Evolutionary conservation across 2,113 vertebrate genomes (phyloP).

Genomic region (Pollachius pollachius): DNA sequence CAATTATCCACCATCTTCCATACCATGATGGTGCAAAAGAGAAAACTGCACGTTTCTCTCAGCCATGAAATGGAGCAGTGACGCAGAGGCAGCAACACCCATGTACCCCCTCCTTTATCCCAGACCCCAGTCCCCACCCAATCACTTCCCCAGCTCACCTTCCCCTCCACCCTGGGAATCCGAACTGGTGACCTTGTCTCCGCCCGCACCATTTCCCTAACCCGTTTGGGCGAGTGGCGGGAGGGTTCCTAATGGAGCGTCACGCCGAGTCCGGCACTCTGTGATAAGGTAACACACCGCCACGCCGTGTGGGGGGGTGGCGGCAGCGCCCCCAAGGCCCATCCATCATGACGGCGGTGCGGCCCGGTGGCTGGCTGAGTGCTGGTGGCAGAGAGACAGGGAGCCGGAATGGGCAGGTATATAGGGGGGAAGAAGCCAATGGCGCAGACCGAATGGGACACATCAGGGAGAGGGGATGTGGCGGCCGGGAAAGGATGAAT

Average conservation of each 20-base stretch:
- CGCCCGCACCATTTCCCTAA: constrained; percentile 65
- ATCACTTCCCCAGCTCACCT: constrained; percentile 28
- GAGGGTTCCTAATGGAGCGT: constrained; percentile 62
- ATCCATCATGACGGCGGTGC: constrained; percentile 65
- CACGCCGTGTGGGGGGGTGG: background rate
- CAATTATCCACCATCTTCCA: too few species aligned
- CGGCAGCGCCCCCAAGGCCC: constrained; percentile 53
- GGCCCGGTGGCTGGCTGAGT: constrained; percentile 16
- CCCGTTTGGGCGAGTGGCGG: constrained; percentile 51
- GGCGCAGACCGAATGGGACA: too few species aligned
- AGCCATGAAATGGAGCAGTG: too few species aligned
- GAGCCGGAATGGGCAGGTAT: too few species aligned
- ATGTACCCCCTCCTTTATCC: too few species aligned
- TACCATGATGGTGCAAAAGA: too few species aligned
- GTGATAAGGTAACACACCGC: constrained; percentile 57
- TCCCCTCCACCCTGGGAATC: constrained; percentile 36
- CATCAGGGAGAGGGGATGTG: background rate
- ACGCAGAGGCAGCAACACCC: too few species aligned
- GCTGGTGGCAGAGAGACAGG: constrained; percentile 6
- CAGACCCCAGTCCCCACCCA: too few species aligned
- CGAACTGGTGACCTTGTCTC: constrained; percentile 64
- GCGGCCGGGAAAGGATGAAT: constrained; percentile 29
- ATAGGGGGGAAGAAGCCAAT: too few species aligned
- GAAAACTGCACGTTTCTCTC: too few species aligned
- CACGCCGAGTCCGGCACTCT: constrained; percentile 50